Percentiles rank a stretch among this genome's conserved stretches.
Conservation (phyloP, 2,888 invertebrate genomes). For the Choristoneura rosaceana region DNA sequence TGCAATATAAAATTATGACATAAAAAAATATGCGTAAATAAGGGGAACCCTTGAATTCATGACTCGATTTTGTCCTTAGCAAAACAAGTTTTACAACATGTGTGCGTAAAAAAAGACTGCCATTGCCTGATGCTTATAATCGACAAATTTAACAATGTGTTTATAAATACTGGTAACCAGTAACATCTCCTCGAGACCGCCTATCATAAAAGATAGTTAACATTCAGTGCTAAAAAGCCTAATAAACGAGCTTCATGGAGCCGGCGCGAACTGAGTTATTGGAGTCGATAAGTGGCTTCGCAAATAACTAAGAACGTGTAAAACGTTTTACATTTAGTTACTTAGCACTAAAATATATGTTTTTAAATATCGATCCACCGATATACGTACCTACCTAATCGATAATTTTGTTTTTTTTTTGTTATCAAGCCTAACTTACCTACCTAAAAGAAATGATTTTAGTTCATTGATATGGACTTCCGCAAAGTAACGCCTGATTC, state of each 20-base stretch:
- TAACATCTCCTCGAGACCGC: slow-evolving; percentile 10
- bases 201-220: slow-evolving; percentile 5
- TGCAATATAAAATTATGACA: too few species aligned
- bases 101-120: not conserved
- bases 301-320: slow-evolving; percentile 25
- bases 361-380: not conserved
- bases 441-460: too few species aligned
- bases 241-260: slow-evolving; percentile 26
- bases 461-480: too few species aligned
- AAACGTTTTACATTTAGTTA: slow-evolving; percentile 4
- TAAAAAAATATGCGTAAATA: too few species aligned
- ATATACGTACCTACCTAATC: not conserved
- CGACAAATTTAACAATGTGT: not conserved
- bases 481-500: too few species aligned
- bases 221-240: slow-evolving; percentile 25
- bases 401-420: too few species aligned
- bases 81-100: not conserved
- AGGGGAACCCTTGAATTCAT: too few species aligned
- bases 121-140: not conserved
- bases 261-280: slow-evolving; percentile 18
- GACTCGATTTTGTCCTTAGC: too few species aligned
- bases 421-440: too few species aligned
- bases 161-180: not conserved
- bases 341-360: slow-evolving; percentile 1
- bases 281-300: slow-evolving; percentile 16